phyloP scores from a whole-genome alignment of 2,113 vertebrate species.

The Oxyura jamaicensis region DNA sequence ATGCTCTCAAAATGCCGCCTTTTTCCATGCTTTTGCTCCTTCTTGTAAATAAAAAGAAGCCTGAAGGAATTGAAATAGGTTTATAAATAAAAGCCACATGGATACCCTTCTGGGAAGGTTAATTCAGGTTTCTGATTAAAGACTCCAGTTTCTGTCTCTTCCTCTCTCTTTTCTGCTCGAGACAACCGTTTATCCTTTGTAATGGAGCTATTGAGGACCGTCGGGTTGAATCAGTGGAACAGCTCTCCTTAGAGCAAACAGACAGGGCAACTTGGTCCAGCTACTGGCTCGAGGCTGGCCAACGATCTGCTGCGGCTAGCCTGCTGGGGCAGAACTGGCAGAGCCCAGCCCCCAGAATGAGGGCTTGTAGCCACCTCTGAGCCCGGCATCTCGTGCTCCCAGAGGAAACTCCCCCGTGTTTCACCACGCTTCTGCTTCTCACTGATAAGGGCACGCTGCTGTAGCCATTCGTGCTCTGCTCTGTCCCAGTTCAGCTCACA shows the following conservation, averaged over 20 bases:
- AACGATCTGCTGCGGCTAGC: too few species aligned
- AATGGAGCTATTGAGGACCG: background rate
- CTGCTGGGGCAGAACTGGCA: background rate
- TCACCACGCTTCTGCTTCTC: background rate
- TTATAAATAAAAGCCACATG: conserved; percentile 40
- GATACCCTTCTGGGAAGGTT: conserved; percentile 34
- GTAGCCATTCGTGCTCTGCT: background rate
- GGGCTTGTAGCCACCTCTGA: fast-evolving
- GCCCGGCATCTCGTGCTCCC: fast-evolving
- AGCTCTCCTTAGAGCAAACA: background rate
- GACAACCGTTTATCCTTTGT: conserved; percentile 19
- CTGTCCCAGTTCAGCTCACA: background rate
- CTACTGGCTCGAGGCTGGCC: background rate
- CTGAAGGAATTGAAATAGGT: conserved; percentile 6
- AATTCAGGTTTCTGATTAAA: conserved; percentile 49
- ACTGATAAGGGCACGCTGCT: background rate
- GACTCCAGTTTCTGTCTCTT: conserved; percentile 17
- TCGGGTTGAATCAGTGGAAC: background rate
- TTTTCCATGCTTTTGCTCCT: background rate
- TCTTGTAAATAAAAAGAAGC: background rate
- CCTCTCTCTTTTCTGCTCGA: conserved; percentile 1
- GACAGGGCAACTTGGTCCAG: background rate
- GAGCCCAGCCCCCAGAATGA: background rate
- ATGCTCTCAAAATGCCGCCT: background rate
- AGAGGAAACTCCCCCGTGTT: background rate